Evolutionary conservation across 1,140 invertebrate genomes (phyloP), one percentile per base, ranked within the genome.

Genomic region (Hetaerina americana): DNA sequence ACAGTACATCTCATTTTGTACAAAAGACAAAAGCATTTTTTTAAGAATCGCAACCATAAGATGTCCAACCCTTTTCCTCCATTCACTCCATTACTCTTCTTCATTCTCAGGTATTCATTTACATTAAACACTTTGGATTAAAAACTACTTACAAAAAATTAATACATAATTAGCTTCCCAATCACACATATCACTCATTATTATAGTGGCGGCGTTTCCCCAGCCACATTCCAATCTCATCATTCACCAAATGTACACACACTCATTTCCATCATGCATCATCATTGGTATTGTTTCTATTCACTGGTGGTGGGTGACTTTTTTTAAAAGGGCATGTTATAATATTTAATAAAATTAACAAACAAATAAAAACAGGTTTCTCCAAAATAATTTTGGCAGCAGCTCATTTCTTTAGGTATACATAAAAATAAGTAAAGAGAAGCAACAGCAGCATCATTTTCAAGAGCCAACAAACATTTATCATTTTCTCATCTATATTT

Each of bases 101-200:
- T 12, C 22, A 18, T n/a, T 18, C 22, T 57, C 40, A 57, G 40
- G 22, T 57, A 57, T 57, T n/a, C 40, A 57, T 57, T 57, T 57
- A 57, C 10, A 57, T 57, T 57, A 5, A 57, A 57, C 40, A 57
- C 40, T 57, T 57, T 57, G 40, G 40, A 57, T 57, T 57, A 57
- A 57, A 57, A 57, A 57, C 40, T 57, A 57, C 40, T 57, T 57
- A 57, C 40, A 57, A 57, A 57, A 57, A 57, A 57, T 57, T 57
- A 57, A 57, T 57, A 57, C 40, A 57, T 57, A 57, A 57, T 57
- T 57, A 57, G 40, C 40, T 57, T 57, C 40, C 40, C 40, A 57
- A 57, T 57, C 40, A 57, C 40, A 12, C 40, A 57, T 1, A 18
- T 57, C 40, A 5, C 22, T 57, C 40, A 57, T 57, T 57, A 18